A percentile compares a stretch with the other conserved stretches of the same genome.
Evolutionary conservation across 2,888 invertebrate genomes (phyloP).

Genomic region (Apoda limacodes): DNA sequence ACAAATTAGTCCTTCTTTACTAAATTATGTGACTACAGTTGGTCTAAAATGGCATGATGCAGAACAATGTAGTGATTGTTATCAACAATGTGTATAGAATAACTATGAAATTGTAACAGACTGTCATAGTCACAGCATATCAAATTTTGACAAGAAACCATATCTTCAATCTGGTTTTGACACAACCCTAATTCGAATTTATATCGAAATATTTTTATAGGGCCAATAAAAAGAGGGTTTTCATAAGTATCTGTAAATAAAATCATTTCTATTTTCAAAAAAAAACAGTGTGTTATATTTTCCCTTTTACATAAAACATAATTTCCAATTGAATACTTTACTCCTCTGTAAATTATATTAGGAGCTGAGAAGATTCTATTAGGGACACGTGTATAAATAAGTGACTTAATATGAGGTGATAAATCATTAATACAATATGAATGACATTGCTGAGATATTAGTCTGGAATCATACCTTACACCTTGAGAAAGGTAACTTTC

Average conservation of each 20-base stretch:
- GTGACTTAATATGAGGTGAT: neutral
- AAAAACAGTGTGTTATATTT: neutral
- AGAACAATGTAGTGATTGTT: neutral
- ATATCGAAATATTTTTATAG: neutral
- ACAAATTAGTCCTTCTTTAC: no score
- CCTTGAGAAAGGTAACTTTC: conserved; percentile 2
- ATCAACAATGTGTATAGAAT: neutral
- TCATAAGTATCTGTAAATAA: neutral
- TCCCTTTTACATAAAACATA: neutral
- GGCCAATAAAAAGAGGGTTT: neutral
- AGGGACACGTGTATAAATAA: neutral
- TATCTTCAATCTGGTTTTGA: neutral
- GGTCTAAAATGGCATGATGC: neutral
- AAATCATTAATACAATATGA: neutral
- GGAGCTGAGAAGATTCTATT: neutral
- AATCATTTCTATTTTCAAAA: neutral
- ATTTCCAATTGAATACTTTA: neutral
- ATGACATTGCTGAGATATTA: neutral
- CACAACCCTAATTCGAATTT: neutral
- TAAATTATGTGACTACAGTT: no score
- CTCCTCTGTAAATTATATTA: conserved; percentile 1
- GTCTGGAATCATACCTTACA: neutral
- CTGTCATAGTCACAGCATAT: neutral
- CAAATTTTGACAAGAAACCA: neutral
- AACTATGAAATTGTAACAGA: neutral